Evolutionary conservation across 1,140 invertebrate species (phyloP).

Genomic region (Orchesella cincta): DNA sequence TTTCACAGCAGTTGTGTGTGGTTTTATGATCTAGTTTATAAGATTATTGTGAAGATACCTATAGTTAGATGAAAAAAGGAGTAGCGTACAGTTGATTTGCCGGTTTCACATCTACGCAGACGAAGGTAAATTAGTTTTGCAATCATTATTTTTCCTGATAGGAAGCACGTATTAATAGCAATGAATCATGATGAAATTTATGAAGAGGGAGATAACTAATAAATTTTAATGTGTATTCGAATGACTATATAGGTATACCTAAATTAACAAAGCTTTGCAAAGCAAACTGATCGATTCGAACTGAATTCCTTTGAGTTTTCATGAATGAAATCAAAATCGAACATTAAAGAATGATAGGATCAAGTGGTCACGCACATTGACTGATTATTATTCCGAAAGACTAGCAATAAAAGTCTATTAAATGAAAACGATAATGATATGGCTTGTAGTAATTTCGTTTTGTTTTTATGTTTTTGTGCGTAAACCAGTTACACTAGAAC

Average conservation of each 20-base stretch:
- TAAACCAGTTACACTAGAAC: conserved; percentile 70
- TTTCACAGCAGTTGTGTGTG: background rate
- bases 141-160: background rate
- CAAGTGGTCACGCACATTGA: conserved; percentile 21
- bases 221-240: background rate
- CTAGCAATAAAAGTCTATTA: background rate
- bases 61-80: background rate
- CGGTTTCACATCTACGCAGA: background rate
- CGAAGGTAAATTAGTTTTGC: background rate
- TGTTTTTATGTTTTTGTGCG: conserved; percentile 22
- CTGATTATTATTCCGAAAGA: background rate
- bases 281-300: no score
- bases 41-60: background rate
- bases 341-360: background rate
- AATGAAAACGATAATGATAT: conserved; percentile 1
- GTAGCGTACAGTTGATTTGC: background rate
- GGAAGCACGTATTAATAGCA: background rate
- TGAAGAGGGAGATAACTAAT: background rate
- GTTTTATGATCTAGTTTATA: conserved; percentile 15
- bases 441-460: background rate
- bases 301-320: conserved; percentile 13
- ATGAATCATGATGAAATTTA: no score
- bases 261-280: no score
- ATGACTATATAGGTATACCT: no score
- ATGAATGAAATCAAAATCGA: conserved; percentile 6